Percentiles rank a stretch among this genome's conserved stretches.
These are phyloP conservation scores for Brotula barbata DNA, from an alignment of 2,797 vertebrate species.

Conservation along the genomic window DNA sequence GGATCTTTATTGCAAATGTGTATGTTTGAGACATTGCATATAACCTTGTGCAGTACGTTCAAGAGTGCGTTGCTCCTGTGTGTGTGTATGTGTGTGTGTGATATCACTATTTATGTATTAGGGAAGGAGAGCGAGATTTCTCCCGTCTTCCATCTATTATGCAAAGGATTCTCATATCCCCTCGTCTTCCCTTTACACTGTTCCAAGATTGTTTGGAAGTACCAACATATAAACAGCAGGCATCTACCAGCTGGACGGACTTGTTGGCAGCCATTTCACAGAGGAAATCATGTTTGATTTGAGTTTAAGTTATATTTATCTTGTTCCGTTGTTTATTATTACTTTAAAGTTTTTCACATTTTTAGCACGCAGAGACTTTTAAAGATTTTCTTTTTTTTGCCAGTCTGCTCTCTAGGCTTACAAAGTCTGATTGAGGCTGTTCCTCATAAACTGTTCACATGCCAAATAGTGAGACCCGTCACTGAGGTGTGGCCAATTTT, in stretches of 20 bases:
- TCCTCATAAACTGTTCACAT: too few species aligned
- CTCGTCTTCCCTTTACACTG: constrained; percentile 56
- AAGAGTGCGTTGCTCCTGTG: constrained; percentile 16
- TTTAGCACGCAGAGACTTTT: too few species aligned
- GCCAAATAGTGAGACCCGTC: too few species aligned
- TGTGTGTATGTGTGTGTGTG: constrained; percentile 16
- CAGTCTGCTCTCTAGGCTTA: too few species aligned
- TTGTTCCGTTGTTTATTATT: not conserved
- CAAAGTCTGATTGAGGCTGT: too few species aligned
- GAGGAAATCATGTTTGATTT: constrained; percentile 41
- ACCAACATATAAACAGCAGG: constrained; percentile 63
- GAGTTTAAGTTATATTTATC: not conserved
- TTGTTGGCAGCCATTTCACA: constrained; percentile 48
- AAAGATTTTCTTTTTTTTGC: constrained; percentile 30
- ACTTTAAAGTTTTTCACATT: not conserved
- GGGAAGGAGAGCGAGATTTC: constrained; percentile 25
- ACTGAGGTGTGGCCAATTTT: too few species aligned
- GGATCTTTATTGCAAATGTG: constrained; percentile 48
- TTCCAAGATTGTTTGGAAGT: constrained; percentile 72
- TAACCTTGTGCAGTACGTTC: constrained; percentile 46
- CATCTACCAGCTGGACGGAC: constrained; percentile 57
- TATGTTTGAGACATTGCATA: constrained; percentile 48
- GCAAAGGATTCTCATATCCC: constrained; percentile 55
- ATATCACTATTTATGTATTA: constrained; percentile 43
- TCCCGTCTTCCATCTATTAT: constrained; percentile 64